Evolutionary conservation across 1,140 invertebrate species (phyloP), one percentile per base, ranked within the genome.

Genomic region (Diploscapter pachys): DNA sequence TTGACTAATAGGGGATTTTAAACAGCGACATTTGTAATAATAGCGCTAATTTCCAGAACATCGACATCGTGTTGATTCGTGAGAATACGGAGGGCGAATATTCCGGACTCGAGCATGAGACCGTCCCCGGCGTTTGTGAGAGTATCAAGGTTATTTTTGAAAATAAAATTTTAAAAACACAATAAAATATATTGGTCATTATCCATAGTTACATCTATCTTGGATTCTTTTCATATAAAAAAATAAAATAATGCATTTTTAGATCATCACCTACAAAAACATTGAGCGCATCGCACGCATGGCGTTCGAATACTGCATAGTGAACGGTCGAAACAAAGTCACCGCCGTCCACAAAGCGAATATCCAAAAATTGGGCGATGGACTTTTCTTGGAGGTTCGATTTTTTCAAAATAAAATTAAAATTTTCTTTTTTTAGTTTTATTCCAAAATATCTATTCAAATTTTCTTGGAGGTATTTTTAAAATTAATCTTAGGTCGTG

Each of bases 271-370:
- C 0, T 88, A 90, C 56, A 90, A 91, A 49, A 97, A 96, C 83
- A 95, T 94, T 0, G 93, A 95, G 86, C 88, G 95, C 78, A 92
- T 99, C 0, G 93, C 93, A 3, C 89, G 94, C 77, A 99, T 93
- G 88, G 96, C 95, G 0, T 99, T 99, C 85, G 92, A 98, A 84
- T 98, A 92, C 86, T 96, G 96, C 4, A 91, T 90, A 80, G 90
- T 90, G 75, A 90, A 95, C 85, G 91, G 91, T 54, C 90, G 95
- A 55, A 95, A 94, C 86, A 94, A 93, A 87, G 91, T 97, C 11
- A 98, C 96, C 2, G 96, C 93, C 11, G 92, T 99, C 55, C 96
- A 99, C 88, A 99, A 99, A 87, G 96, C 96, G 0, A 99, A 99
- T 85, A 98, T 99, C 65, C 81, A 82, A 57, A 82, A 84, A 63